phyloP scores from a whole-genome alignment of 1,140 invertebrate species.

The Drosophila willistoni region DNA sequence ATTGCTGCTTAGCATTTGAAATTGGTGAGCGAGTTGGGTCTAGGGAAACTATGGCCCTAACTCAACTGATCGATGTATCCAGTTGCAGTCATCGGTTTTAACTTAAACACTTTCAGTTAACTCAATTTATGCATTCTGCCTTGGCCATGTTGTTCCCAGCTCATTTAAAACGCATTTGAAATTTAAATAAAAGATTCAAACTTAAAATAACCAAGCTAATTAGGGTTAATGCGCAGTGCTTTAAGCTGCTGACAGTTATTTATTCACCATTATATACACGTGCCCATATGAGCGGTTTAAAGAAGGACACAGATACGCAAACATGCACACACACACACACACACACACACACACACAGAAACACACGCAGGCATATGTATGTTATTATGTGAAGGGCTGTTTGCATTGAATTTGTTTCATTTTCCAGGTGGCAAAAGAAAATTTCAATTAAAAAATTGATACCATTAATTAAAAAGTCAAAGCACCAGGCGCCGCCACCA shows the following conservation, averaged over 20 bases:
- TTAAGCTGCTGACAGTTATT: slow-evolving; percentile 22
- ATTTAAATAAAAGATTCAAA: slow-evolving; percentile 9
- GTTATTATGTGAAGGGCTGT: neutral
- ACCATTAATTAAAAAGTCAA: slow-evolving; percentile 34
- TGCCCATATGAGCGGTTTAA: neutral
- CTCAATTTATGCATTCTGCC: too few relatives aligned
- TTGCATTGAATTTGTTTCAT: slow-evolving; percentile 15
- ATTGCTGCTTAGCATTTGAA: slow-evolving; percentile 15
- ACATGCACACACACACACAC: neutral
- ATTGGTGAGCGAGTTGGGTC: neutral
- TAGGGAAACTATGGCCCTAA: neutral
- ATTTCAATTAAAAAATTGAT: slow-evolving; percentile 30
- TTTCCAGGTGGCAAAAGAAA: slow-evolving; percentile 26
- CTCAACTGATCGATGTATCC: too few relatives aligned
- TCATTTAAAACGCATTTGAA: slow-evolving; percentile 13
- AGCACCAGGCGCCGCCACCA: slow-evolving; percentile 11
- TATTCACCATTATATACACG: slow-evolving; percentile 6
- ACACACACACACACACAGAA: neutral
- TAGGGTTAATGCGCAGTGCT: slow-evolving; percentile 22
- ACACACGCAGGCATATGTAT: neutral
- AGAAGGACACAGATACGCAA: neutral
- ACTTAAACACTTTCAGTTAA: too few relatives aligned
- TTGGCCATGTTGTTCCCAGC: neutral
- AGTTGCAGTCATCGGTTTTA: too few relatives aligned
- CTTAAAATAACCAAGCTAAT: slow-evolving; percentile 22